Evolutionary conservation across 1,140 invertebrate species (phyloP).

Genomic region (Pollicipes pollicipes): DNA sequence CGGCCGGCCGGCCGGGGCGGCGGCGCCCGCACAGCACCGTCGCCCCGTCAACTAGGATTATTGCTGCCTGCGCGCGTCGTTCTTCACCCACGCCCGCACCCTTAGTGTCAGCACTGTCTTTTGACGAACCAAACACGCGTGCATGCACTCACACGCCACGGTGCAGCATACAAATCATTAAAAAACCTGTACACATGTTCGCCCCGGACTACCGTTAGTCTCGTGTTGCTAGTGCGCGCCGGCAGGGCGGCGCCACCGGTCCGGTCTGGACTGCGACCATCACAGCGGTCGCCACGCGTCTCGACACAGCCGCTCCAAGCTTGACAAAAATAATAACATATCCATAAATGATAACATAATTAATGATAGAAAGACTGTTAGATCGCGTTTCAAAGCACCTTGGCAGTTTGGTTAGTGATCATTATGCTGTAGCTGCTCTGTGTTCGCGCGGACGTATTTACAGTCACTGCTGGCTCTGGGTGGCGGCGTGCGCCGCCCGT

Average conservation of each 20-base stretch:
- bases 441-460: neutral
- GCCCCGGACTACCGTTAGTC: neutral
- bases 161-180: no score
- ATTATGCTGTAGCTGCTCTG: neutral
- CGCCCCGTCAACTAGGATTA: no score
- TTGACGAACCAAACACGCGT: neutral
- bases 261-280: neutral
- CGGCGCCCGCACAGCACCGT: neutral
- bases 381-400: neutral
- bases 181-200: neutral
- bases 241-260: neutral
- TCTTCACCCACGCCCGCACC: neutral
- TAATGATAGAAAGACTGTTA: conserved; percentile 1
- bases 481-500: neutral
- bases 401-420: neutral
- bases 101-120: neutral
- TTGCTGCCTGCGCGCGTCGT: no score
- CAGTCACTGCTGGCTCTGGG: neutral
- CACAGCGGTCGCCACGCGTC: no score
- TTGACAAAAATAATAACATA: neutral
- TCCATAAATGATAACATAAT: neutral
- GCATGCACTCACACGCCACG: neutral
- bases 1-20: no score
- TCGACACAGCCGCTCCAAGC: no score
- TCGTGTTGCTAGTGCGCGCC: neutral